Evolutionary conservation across 2,888 invertebrate genomes (phyloP), one percentile per base, ranked within the genome.

Genomic region (Corythucha ciliata): DNA sequence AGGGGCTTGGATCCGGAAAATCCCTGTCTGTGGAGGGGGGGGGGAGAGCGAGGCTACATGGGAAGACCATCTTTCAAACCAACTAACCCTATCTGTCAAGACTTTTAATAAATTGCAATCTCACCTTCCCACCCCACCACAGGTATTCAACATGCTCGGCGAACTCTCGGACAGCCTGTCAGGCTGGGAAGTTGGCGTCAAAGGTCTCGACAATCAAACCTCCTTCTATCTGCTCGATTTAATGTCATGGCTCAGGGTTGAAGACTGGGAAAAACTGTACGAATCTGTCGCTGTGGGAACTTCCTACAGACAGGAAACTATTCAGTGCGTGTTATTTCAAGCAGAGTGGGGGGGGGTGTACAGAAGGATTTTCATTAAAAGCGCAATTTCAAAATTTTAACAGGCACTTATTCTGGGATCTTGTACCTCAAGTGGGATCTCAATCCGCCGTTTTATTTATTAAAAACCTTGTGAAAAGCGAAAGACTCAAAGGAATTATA

Each of bases 291-390:
- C 60, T 7, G 48, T 64, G 3, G 82, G 83, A 1, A 83, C 83
- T 3, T 83, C 83, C 58, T 83, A 83, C 61, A 77, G 79, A 24
- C 74, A 81, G 65, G 83, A 83, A 65, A 83, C 83, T 0, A 76
- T 80, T 21, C 73, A 70, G 71, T 70, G 60, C 39, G 56, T 59
- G 2, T 27, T 16, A 10, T 20, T 41, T 41, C 10, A 21, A 41
- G 29, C 8, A 29, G 8, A n/a, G n/a, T 8, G 29, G 29, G n/a
- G n/a, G 8, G n/a, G 10, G n/a, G 8, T n/a, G 29, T n/a, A 29
- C 8, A 8, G n/a, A 29, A 29, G 8, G 29, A 29, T 8, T 10
- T 29, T 10, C n/a, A 29, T 10, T 10, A 29, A 29, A 10, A 29
- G 29, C 29, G 29, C 29, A 10, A 29, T 29, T 10, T 29, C 29